phyloP scores from a whole-genome alignment of 35 echinoderm and acorn worm species.

The Anneissia japonica region DNA sequence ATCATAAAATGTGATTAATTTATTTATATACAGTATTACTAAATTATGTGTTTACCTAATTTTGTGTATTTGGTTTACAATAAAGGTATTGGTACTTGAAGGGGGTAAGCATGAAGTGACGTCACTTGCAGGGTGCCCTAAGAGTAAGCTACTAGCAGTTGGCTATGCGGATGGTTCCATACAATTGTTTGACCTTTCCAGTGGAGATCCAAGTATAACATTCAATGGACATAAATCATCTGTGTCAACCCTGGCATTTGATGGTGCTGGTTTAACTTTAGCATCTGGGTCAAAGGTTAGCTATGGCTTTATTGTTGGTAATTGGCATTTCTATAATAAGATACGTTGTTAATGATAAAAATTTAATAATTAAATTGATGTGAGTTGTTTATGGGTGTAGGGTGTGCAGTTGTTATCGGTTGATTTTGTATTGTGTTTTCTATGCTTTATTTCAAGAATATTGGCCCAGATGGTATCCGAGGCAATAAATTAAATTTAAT shows the following conservation, averaged over 20 bases:
- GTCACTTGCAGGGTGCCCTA: conserved; percentile 30
- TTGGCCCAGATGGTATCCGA: too few relatives aligned
- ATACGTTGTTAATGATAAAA: neutral
- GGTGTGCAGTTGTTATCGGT: too few relatives aligned
- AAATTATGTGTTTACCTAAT: too few relatives aligned
- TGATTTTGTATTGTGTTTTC: too few relatives aligned
- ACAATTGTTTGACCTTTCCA: conserved; percentile 52
- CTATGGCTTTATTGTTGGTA: neutral
- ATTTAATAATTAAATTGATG: neutral
- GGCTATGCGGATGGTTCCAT: conserved; percentile 84
- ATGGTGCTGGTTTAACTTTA: conserved; percentile 39
- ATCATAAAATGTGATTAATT: too few relatives aligned
- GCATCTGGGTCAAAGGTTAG: conserved; percentile 85
- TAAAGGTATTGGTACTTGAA: conserved; percentile 65
- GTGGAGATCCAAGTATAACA: conserved; percentile 52
- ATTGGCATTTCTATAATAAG: neutral
- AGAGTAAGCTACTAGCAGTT: conserved; percentile 56
- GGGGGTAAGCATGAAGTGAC: conserved; percentile 83
- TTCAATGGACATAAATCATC: conserved; percentile 97
- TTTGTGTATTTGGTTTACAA: neutral
- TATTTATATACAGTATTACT: too few relatives aligned
- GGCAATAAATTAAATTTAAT: too few relatives aligned
- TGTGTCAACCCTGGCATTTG: conserved; percentile 74
- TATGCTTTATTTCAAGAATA: too few relatives aligned
- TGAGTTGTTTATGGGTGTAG: neutral